phyloP scores from a whole-genome alignment of 2,888 invertebrate species.

The Drosophila tripunctata region DNA sequence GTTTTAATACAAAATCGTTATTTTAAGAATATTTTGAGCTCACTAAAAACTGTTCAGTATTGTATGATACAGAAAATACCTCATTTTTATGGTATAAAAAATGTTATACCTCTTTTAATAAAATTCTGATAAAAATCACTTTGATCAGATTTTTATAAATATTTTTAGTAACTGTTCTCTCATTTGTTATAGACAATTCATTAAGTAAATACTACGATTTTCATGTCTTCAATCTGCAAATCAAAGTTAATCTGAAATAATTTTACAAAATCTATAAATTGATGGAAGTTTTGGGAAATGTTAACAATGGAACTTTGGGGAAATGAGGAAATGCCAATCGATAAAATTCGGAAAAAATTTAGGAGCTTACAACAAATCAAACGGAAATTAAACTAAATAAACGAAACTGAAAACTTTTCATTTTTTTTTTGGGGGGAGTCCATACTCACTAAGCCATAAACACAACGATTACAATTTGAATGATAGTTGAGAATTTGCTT shows the following conservation, averaged over 20 bases:
- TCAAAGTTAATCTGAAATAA: not conserved
- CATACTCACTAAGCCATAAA: conserved; percentile 74
- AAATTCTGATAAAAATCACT: no score
- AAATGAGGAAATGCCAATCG: conserved; percentile 17
- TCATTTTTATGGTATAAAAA: no score
- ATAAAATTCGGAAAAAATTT: not conserved
- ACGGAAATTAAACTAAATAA: conserved; percentile 19
- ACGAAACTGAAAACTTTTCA: conserved; percentile 41
- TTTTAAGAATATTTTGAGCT: no score
- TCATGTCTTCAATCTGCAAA: not conserved
- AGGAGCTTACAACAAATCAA: conserved; percentile 27
- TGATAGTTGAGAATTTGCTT: conserved; percentile 38
- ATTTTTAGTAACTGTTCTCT: not conserved
- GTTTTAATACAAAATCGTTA: no score
- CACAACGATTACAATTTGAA: conserved; percentile 41
- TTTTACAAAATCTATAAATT: no score
- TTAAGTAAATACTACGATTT: not conserved
- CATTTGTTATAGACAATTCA: not conserved
- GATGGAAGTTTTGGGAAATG: no score
- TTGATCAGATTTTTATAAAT: no score
- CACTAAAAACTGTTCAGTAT: no score
- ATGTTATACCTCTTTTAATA: no score
- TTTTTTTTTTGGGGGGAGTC: conserved; percentile 17
- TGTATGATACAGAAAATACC: no score
- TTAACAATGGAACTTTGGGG: conserved; percentile 7